Evolutionary conservation across 2,113 vertebrate genomes (phyloP), one percentile per base, ranked within the genome.

Genomic region (Clarias macrocephalus): DNA sequence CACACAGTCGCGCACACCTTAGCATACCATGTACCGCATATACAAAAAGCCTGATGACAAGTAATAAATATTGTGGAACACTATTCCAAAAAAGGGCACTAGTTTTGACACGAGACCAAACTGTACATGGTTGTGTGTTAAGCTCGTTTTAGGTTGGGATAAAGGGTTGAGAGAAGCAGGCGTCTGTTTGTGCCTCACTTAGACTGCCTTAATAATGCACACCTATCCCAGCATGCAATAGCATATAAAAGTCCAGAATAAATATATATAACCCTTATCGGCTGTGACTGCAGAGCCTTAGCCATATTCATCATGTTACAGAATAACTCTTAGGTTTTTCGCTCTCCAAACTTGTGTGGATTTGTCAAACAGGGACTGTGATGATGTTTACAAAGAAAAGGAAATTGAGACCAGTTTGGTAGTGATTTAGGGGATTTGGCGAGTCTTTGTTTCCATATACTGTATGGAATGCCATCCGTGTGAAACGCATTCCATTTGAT

Each of bases 191-290:
- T 77, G 37, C 68, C 90, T 91, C 86, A 89, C 68, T 33, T 82
- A 86, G 85, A 88, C 89, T 91, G 91, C 92, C 89, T 93, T 92
- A 92, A 91, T 84, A 77, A 85, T 62, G 13, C 90, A 88, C 89
- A 88, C 86, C 86, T 92, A 89, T 86, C 90, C 91, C 88, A 93
- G 93, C 92, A 93, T 94, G 93, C 92, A 91, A 82, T 70, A 85
- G 81, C 62, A 30, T 66, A 77, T 68, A 42, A 77, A 75, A n/a
- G 75, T 81, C 85, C 79, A 57, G 80, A 80, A 68, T 57, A 82
- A 85, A 75, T 48, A 68, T 48, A 48, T 85, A 66, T 84, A 79
- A 42, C 83, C 66, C 23, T 68, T 83, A 54, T 63, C 62, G 68
- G 66, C 56, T 87, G 77, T 60, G 65, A 81, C 25, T 60, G 56